Evolutionary conservation across 2,888 invertebrate species (phyloP).

Genomic region (Agelastica alni): DNA sequence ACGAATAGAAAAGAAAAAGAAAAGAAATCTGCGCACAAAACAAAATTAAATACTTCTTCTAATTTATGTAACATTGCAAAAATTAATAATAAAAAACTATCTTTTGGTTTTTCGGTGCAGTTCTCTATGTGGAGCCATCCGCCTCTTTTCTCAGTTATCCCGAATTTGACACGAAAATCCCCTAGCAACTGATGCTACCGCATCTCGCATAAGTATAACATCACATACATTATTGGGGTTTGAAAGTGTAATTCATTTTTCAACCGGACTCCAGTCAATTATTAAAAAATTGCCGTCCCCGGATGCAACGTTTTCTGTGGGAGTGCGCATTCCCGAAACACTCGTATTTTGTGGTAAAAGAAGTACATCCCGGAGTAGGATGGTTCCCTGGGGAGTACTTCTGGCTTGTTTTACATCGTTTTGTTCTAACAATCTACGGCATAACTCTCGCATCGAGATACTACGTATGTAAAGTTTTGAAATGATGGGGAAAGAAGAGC

Average conservation of each 20-base stretch:
- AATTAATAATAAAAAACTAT: no score
- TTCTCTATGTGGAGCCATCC: no score
- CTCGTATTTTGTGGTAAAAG: constrained; percentile 57
- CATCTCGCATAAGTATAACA: constrained; percentile 53
- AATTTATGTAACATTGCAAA: no score
- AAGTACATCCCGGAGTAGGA: constrained; percentile 45
- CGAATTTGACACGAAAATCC: constrained; percentile 51
- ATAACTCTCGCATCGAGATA: constrained; percentile 51
- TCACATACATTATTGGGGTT: constrained; percentile 46
- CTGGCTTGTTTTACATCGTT: constrained; percentile 60
- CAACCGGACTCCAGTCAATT: constrained; percentile 61
- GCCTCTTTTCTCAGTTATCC: constrained; percentile 11
- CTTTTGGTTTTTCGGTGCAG: no score
- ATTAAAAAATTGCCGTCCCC: constrained; percentile 61
- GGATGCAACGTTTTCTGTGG: constrained; percentile 56
- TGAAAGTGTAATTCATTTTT: constrained; percentile 59
- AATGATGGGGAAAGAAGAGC: constrained; percentile 23
- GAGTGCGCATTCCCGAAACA: constrained; percentile 53
- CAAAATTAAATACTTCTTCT: no score
- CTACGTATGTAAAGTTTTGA: constrained; percentile 46
- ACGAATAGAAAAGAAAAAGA: no score
- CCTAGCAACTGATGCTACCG: constrained; percentile 43
- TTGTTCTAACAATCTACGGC: constrained; percentile 59
- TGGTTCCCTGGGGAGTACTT: constrained; percentile 54
- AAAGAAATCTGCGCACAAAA: no score